Evolutionary conservation across 2,113 vertebrate species (phyloP).

Genomic region (Myanophis thanlyinensis): DNA sequence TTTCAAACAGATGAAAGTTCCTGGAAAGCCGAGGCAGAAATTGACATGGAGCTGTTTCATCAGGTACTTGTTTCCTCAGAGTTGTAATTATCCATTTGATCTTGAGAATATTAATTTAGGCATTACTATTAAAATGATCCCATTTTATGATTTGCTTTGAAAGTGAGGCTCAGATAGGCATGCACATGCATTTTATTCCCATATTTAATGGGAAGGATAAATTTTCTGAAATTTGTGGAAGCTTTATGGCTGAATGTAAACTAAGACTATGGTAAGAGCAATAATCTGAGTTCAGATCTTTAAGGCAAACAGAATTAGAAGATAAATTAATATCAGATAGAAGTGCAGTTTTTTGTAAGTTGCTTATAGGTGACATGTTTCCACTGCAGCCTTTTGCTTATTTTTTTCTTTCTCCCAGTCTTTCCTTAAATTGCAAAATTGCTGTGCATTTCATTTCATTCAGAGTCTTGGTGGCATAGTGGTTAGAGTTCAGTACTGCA

Average conservation of each 20-base stretch:
- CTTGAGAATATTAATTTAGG: neutral
- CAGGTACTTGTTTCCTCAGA: constrained; percentile 79
- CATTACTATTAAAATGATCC: neutral
- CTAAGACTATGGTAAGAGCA: neutral
- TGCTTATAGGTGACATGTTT: accelerated
- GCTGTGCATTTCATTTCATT: neutral
- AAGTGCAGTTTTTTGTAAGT: neutral
- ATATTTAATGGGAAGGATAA: neutral
- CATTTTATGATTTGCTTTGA: accelerated
- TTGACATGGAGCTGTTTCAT: constrained; percentile 99
- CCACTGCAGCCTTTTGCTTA: neutral
- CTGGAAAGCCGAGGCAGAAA: constrained; percentile 97
- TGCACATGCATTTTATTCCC: accelerated
- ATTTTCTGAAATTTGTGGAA: neutral
- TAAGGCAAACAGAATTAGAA: neutral
- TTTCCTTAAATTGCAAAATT: neutral
- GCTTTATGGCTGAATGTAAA: neutral
- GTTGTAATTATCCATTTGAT: neutral
- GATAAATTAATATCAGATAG: accelerated
- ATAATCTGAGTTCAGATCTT: neutral
- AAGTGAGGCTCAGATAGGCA: neutral
- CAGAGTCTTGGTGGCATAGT: no score
- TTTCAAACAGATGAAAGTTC: constrained; percentile 87
- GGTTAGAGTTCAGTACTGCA: no score
- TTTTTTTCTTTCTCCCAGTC: neutral